These are phyloP conservation scores for Aphidius ervi DNA, from an alignment of 1,140 invertebrate species.

Conservation along the genomic window DNA sequence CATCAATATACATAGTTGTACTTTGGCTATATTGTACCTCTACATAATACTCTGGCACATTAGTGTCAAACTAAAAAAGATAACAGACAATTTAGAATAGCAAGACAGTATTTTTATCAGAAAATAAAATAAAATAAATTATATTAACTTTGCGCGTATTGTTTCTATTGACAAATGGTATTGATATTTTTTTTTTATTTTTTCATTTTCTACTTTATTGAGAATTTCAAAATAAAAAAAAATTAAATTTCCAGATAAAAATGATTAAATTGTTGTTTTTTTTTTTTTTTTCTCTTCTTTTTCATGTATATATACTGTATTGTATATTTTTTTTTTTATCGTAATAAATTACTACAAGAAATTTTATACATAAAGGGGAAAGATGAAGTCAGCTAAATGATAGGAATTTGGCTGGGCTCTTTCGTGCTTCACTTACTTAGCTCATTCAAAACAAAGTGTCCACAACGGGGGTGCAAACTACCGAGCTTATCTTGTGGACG, in stretches of 20 bases:
- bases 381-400: too few species aligned
- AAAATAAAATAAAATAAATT: too few species aligned
- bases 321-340: background rate
- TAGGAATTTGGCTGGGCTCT: constrained; percentile 21
- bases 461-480: constrained; percentile 51
- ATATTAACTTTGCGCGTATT: too few species aligned
- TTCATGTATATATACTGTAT: too few species aligned
- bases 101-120: constrained; percentile 36
- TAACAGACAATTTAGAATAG: constrained; percentile 44
- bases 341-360: background rate
- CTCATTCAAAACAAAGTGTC: constrained; percentile 51
- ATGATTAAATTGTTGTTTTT: background rate
- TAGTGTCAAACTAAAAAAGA: constrained; percentile 43
- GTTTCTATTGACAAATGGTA: background rate
- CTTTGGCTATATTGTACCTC: too few species aligned
- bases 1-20: background rate
- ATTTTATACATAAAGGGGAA: too few species aligned
- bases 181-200: too few species aligned
- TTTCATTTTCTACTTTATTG: too few species aligned
- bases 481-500: constrained; percentile 46
- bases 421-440: constrained; percentile 23
- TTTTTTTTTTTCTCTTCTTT: too few species aligned
- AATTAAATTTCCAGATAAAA: background rate
- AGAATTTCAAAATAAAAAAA: too few species aligned
- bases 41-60: constrained; percentile 31